Conservation (phyloP, 2,113 vertebrate genomes). For the Scolopax mira region DNA sequence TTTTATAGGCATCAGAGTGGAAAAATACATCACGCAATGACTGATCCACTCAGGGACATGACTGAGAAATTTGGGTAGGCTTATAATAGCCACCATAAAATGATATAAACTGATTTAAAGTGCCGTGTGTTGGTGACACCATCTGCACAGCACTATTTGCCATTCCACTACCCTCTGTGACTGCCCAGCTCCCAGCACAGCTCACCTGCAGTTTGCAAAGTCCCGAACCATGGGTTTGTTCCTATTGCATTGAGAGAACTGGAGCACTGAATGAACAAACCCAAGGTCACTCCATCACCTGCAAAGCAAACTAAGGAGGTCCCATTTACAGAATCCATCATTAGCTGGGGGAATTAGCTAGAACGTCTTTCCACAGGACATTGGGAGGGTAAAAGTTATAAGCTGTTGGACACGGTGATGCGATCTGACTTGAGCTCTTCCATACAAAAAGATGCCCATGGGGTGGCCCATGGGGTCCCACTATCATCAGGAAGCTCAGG, state of each 20-base stretch:
- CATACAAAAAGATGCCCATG: not conserved
- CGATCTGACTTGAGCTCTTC: not conserved
- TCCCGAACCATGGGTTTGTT: not conserved
- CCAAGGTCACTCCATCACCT: not conserved
- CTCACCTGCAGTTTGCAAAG: not conserved
- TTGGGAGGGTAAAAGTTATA: not conserved
- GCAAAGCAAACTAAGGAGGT: not conserved
- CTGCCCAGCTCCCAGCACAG: not conserved
- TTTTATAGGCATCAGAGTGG: not conserved
- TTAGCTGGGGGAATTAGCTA: not conserved
- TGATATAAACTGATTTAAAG: not conserved
- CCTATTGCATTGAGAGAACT: not conserved
- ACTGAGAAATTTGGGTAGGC: not conserved
- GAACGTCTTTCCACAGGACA: not conserved
- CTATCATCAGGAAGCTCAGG: not conserved
- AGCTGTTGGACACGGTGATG: not conserved
- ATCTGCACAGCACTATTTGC: not conserved
- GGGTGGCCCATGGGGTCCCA: not conserved
- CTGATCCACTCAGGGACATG: not conserved
- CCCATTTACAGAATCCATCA: not conserved
- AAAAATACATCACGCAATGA: not conserved
- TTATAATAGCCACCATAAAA: not conserved
- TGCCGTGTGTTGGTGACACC: not conserved
- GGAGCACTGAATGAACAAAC: not conserved
- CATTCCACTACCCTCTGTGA: not conserved